phyloP scores from a whole-genome alignment of 2,888 invertebrate species.

The Ashinkailepas kermadecensis region DNA sequence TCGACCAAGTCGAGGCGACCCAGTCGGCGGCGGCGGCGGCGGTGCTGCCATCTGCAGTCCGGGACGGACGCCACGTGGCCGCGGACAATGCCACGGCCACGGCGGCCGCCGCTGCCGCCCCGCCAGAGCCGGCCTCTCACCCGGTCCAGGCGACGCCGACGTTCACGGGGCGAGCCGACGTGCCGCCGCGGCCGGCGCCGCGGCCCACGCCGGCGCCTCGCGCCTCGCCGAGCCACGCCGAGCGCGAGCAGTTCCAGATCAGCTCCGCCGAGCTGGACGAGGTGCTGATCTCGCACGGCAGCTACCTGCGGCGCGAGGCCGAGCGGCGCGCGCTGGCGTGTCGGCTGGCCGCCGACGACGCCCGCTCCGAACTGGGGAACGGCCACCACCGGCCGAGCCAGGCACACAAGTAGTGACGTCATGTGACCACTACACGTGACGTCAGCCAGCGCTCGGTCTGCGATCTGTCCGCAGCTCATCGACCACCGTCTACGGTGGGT shows the following conservation, averaged over 20 bases:
- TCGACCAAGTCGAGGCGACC: background rate
- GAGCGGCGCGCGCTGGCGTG: background rate
- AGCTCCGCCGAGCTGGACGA: background rate
- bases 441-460: too few relatives aligned
- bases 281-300: background rate
- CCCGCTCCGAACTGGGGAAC: background rate
- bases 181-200: background rate
- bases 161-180: background rate
- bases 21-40: background rate
- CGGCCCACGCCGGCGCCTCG: background rate
- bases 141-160: too few relatives aligned
- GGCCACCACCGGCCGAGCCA: background rate
- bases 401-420: background rate
- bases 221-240: background rate
- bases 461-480: too few relatives aligned
- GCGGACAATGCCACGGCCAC: too few relatives aligned
- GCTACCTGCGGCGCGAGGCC: background rate
- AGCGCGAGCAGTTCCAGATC: conserved; percentile 5
- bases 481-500: too few relatives aligned
- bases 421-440: too few relatives aligned
- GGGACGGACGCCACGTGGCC: too few relatives aligned
- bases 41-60: background rate
- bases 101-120: too few relatives aligned
- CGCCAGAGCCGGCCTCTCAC: too few relatives aligned
- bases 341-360: background rate